Base-by-base conservation (phyloP, 2,888 invertebrate species). In the Kryphioiulus occultus region DNA sequence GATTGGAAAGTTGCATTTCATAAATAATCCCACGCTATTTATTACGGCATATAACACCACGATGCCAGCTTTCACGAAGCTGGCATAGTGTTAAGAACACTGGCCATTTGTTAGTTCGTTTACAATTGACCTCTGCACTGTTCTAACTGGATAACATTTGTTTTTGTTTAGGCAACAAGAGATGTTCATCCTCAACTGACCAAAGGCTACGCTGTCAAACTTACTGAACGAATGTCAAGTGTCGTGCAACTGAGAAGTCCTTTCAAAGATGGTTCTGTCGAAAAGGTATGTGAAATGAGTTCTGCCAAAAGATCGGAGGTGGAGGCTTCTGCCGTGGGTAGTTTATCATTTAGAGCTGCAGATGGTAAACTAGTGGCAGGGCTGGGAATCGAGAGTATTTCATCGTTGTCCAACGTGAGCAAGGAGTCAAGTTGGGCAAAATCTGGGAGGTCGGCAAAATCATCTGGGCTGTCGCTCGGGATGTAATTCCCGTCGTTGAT, bases 221-320 rank as follows among this genome's bases (percentile, higher is more conserved):
- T 85, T 85, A 85, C 85, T 19, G 85, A 42, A 44, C 47, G 35
- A 85, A 85, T 44, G 42, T 85, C 85, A 47, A 85, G 85, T 26
- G 47, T 85, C 44, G 85, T 85, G 47, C 47, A 42, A 44, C 85
- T 85, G 32, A 85, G 26, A 85, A 85, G 85, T 85, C 85, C 85
- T 47, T 44, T 47, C 19, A 85, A 44, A 42, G 42, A 42, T 26
- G 85, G 47, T 42, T 85, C 85, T n/a, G 22, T 44, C 7, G 42
- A 42, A 84, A 85, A 44, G 9, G 85, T 85, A 30, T 85, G 44
- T 19, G 47, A 44, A 85, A 85, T 85, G 22, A 85, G 85, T 44
- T 85, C 44, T 85, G 44, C 85, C 85, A 85, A 85, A 85, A 85
- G 42, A 22, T 85, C 44, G 17, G 85, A 44, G 30, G 85, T 85